A percentile compares a stretch with the other conserved stretches of the same genome.
phyloP scores from a whole-genome alignment of 2,888 invertebrate genomes.

The Galerucella calmariensis region DNA sequence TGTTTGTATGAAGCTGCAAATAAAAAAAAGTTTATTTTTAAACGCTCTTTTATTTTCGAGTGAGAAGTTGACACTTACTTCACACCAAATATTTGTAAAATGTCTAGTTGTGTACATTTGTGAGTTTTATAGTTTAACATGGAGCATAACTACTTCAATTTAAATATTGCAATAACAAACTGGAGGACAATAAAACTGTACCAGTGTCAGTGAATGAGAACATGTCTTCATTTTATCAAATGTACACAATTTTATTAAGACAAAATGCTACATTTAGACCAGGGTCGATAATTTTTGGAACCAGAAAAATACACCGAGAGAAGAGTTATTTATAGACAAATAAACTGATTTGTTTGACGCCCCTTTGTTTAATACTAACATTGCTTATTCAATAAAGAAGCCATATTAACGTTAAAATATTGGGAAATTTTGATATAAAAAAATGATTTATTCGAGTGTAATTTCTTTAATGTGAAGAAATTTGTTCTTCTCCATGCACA shows the following conservation, averaged over 20 bases:
- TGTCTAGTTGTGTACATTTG: not conserved
- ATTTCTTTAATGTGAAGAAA: too few species aligned
- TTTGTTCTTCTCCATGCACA: too few species aligned
- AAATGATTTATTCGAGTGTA: too few species aligned
- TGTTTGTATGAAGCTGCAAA: not conserved
- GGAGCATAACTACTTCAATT: not conserved
- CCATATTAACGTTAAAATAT: too few species aligned
- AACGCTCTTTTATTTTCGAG: not conserved
- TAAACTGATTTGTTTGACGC: too few species aligned
- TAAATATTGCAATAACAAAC: not conserved
- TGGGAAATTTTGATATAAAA: too few species aligned
- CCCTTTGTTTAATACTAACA: too few species aligned
- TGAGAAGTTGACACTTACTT: not conserved
- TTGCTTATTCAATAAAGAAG: too few species aligned
- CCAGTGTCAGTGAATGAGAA: not conserved
- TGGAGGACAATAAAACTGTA: not conserved
- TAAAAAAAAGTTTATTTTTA: not conserved
- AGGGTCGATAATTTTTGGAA: too few species aligned
- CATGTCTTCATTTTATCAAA: not conserved
- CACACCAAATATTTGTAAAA: not conserved
- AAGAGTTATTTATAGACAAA: too few species aligned
- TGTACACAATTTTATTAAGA: not conserved
- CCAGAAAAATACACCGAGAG: too few species aligned
- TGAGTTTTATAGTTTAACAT: not conserved
- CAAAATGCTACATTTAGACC: not conserved